Percentiles rank a stretch among this genome's conserved stretches.
Evolutionary conservation across 2,113 vertebrate genomes (phyloP).

Genomic region (Calidris pugnax): DNA sequence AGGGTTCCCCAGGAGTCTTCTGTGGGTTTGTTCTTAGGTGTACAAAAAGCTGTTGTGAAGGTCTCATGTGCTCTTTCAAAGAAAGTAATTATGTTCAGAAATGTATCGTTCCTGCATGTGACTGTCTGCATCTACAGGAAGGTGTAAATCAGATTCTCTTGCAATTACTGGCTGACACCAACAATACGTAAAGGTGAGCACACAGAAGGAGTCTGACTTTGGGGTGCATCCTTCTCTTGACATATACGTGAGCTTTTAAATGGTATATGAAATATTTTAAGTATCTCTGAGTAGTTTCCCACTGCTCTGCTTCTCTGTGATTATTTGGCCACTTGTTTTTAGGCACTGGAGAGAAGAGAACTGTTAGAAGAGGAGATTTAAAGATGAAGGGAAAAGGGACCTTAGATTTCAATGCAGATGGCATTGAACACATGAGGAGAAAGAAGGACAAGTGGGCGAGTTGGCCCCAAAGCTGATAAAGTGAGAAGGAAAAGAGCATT

Average conservation of each 20-base stretch:
- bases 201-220: not conserved
- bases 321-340: not conserved
- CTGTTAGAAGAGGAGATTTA: not conserved
- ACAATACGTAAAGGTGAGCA: not conserved
- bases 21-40: not conserved
- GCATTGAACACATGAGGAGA: not conserved
- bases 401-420: not conserved
- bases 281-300: not conserved
- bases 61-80: not conserved
- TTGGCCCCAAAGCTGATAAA: not conserved
- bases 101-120: not conserved
- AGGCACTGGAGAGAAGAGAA: not conserved
- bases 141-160: not conserved
- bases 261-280: not conserved
- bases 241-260: not conserved
- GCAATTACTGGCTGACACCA: not conserved
- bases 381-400: not conserved
- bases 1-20: not conserved
- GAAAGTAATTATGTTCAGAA: not conserved
- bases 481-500: not conserved
- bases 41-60: not conserved
- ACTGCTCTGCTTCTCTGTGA: not conserved
- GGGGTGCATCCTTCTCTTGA: not conserved
- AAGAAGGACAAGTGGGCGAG: not conserved
- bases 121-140: not conserved